A percentile compares a stretch with the other conserved stretches of the same genome.
Conservation (phyloP, 1,140 invertebrate species). For the Chrysopa pallens region DNA sequence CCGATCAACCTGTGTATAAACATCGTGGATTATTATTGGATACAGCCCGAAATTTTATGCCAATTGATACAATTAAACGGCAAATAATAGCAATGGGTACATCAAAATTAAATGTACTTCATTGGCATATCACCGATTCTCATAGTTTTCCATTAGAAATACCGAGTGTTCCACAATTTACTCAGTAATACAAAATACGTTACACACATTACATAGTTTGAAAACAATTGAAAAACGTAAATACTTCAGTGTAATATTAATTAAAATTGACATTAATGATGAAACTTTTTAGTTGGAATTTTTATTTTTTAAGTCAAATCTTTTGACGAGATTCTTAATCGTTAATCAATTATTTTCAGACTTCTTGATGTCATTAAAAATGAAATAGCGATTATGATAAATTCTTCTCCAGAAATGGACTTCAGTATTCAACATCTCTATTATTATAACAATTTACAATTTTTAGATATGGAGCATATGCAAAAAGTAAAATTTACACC, state of each 20-base stretch:
- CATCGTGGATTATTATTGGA: conserved; percentile 60
- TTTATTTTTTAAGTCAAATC: no score
- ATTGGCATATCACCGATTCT: conserved; percentile 72
- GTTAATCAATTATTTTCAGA: no score
- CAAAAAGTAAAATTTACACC: conserved; percentile 45
- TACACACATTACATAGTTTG: no score
- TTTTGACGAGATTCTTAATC: no score
- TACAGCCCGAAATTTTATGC: conserved; percentile 57
- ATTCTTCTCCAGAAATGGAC: no score
- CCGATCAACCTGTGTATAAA: conserved; percentile 47
- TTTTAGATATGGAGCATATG: conserved; percentile 48
- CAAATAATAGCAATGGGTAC: conserved; percentile 65
- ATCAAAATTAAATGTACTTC: conserved; percentile 68
- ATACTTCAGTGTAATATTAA: no score
- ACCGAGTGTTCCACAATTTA: conserved; percentile 50
- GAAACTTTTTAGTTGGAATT: no score
- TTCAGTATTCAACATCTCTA: not conserved
- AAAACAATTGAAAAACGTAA: no score
- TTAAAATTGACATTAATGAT: no score
- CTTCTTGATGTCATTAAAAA: no score
- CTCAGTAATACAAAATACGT: conserved; percentile 25
- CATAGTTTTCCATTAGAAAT: conserved; percentile 72
- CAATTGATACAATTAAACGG: conserved; percentile 38
- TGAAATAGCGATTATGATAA: no score
- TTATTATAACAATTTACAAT: no score